phyloP scores from a whole-genome alignment of 2,888 invertebrate species.

The Cantharis lateralis region DNA sequence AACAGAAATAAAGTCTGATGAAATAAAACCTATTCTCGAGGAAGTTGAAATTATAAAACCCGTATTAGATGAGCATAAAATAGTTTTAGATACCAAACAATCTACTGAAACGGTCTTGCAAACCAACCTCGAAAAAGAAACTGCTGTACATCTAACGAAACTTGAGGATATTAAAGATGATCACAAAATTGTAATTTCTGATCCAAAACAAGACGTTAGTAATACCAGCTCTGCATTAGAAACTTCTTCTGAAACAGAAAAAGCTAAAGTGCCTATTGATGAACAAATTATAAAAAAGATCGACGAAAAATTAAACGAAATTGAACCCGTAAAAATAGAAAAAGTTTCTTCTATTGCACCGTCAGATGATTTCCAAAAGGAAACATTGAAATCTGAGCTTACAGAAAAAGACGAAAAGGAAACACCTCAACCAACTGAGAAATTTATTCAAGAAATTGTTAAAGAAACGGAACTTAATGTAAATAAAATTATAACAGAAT shows the following conservation, averaged over 20 bases:
- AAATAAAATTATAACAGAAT: slow-evolving; percentile 11
- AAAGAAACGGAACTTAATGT: slow-evolving; percentile 9
- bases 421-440: slow-evolving; percentile 3
- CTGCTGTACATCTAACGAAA: neutral
- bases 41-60: neutral
- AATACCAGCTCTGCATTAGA: neutral
- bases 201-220: neutral
- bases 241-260: neutral
- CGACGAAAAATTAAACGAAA: neutral
- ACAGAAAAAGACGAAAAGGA: slow-evolving; percentile 21
- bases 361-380: neutral
- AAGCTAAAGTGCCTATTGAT: neutral
- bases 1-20: neutral
- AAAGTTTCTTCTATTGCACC: neutral
- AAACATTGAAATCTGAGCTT: neutral
- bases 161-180: neutral
- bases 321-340: slow-evolving; percentile 4
- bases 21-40: neutral
- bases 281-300: neutral
- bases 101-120: neutral
- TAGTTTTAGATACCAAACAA: neutral
- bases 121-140: neutral
- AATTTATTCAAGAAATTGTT: slow-evolving; percentile 16
- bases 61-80: neutral
- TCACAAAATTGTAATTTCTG: neutral